Base-by-base conservation (phyloP, 1,140 invertebrate species). In the Drosophila bocki region DNA sequence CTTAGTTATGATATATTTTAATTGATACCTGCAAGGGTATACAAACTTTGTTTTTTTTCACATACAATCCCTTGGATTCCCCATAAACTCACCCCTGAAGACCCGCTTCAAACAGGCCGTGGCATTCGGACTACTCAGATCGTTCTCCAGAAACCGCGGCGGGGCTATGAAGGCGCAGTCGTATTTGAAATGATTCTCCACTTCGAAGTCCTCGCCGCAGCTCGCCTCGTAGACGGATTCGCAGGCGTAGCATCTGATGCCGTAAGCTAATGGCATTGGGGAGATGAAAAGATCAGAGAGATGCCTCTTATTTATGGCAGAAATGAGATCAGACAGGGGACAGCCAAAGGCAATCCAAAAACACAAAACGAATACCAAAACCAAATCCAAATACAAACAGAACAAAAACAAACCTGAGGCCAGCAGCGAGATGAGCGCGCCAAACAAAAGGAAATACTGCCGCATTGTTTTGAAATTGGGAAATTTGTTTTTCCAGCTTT, bases 241-340 rank as follows among this genome's bases (percentile, higher is more conserved):
- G 60, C 91, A 92, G 68, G 85, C 69, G 32, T 84, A 92, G 69
- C 91, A 92, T 59, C 78, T 80, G 67, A 92, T 92, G 75, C 87
- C 87, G 58, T 74, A 80, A 70, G 79, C 91, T 92, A 60, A 78
- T 88, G 85, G 77, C 84, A 88, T 88, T 87, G 80, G 42, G n/a
- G 17, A 79, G 63, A 79, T 75, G 42, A 58, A 76, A 58, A 37
- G 71, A 48, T 41, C 61, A 65, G 41, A 57, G 54, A 59, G 54
- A 59, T 12, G 33, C 17, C 22, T 60, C 26, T 77, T 77, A 54
- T 72, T 67, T 58, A 78, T 82, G 70, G 29, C 61, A 50, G 42
- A 53, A 72, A 60, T 60, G 68, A 76, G 64, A 72, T 78, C 61
- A 44, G 35, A 54, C 29, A 45, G 57, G 33, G 35, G 70, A 58